Conservation (phyloP, 2,113 vertebrate genomes). For the Hippolais icterina region DNA sequence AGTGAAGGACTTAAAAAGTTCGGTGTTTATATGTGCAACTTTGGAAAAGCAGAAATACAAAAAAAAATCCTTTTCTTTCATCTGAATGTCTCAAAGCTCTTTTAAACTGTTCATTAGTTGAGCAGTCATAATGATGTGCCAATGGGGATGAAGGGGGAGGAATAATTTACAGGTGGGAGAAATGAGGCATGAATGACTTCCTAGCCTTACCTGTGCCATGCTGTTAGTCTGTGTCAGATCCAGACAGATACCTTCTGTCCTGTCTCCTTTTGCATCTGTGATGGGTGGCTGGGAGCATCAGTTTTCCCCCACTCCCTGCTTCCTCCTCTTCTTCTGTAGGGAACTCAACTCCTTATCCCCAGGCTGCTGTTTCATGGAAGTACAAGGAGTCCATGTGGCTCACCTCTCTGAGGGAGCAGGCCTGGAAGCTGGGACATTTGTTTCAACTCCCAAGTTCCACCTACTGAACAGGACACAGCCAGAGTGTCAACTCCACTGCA, state of each 20-base stretch:
- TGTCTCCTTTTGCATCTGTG: slow-evolving; percentile 28
- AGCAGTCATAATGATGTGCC: slow-evolving; percentile 43
- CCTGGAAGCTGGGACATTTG: not conserved
- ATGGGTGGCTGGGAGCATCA: not conserved
- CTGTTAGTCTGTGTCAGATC: slow-evolving; percentile 44
- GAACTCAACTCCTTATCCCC: not conserved
- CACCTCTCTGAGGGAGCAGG: not conserved
- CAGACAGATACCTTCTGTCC: slow-evolving; percentile 58
- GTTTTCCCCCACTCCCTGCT: not conserved
- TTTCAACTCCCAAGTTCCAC: not conserved
- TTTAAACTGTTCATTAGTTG: slow-evolving; percentile 56
- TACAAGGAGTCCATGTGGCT: not conserved
- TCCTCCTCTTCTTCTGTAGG: not conserved
- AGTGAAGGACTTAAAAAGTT: not conserved
- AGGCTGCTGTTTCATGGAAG: not conserved
- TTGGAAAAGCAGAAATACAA: not conserved
- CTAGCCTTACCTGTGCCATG: slow-evolving; percentile 23
- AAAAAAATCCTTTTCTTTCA: not conserved
- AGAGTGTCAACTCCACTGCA: not conserved
- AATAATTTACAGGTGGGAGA: slow-evolving; percentile 60
- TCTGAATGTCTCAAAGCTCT: slow-evolving; percentile 1
- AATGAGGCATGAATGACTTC: slow-evolving; percentile 66
- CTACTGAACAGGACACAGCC: not conserved
- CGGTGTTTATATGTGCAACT: not conserved
- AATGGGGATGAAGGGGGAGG: slow-evolving; percentile 12